A percentile compares a stretch with the other conserved stretches of the same genome.
Evolutionary conservation across 2,888 invertebrate species (phyloP).

Genomic region (Congeria kusceri): DNA sequence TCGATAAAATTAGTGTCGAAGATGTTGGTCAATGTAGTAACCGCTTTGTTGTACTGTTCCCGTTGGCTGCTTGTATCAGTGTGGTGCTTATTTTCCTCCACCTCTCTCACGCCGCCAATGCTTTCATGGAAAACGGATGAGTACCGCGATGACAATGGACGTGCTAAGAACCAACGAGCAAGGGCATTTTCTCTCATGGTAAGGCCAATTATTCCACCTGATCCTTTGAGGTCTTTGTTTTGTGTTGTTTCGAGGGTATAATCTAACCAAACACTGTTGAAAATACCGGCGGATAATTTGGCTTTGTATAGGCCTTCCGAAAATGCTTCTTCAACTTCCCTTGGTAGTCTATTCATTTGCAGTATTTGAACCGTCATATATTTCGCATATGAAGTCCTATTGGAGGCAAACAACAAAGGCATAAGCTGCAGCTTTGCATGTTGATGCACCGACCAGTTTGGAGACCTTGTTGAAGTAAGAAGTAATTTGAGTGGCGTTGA

Average conservation of each 20-base stretch:
- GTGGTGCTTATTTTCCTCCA: neutral
- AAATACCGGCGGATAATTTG: slow-evolving; percentile 18
- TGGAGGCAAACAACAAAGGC: too few relatives aligned
- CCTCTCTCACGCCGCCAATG: too few relatives aligned
- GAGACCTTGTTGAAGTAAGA: slow-evolving; percentile 9
- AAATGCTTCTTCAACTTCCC: slow-evolving; percentile 27
- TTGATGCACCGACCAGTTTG: neutral
- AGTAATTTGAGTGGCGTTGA: slow-evolving; percentile 22
- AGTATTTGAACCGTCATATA: slow-evolving; percentile 16
- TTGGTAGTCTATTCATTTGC: slow-evolving; percentile 28
- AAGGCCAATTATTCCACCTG: slow-evolving; percentile 31
- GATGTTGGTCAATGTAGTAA: neutral
- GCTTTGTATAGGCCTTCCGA: slow-evolving; percentile 9
- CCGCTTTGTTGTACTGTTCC: neutral
- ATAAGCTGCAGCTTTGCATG: neutral
- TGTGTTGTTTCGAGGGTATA: slow-evolving; percentile 22
- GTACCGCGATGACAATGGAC: slow-evolving; percentile 22
- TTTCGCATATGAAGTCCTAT: too few relatives aligned
- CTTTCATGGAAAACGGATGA: slow-evolving; percentile 9
- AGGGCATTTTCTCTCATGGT: slow-evolving; percentile 26
- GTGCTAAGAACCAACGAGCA: slow-evolving; percentile 36
- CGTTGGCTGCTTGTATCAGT: neutral
- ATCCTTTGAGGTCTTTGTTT: slow-evolving; percentile 26
- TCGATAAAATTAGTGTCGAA: neutral
- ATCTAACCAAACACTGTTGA: slow-evolving; percentile 37